Base-by-base conservation (phyloP, 2,113 vertebrate genomes). In the Mormoops blainvillei region DNA sequence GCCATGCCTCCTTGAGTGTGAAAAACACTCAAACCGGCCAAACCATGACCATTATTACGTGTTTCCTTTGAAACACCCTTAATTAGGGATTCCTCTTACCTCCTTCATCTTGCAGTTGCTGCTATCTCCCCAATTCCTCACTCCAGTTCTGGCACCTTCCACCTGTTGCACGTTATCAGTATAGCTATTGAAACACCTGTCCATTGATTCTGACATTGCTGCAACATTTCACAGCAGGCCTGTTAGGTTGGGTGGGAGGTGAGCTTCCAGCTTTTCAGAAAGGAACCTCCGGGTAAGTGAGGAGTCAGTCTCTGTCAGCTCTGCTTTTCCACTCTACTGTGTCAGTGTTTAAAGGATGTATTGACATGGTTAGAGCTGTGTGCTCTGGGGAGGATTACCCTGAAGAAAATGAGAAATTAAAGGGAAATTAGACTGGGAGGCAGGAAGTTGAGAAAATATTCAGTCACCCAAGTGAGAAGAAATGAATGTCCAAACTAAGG, bases 391-490 rank as follows among this genome's bases (percentile, higher is more conserved):
- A 61, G 33, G 31, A 88, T 43, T 61, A 19, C 13, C 43, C 63
- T 36, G 54, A 87, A 82, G 48, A 65, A 74, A 95, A 78, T 26
- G 41, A 12, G 10, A 43, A 65, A 33, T 70, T 43, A 68, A 87
- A 95, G 43, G 31, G 8, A 54, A 89, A 87, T 80, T 26, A 56
- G 52, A 31, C 33, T n/a, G 38, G 61, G 92, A 94, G 41, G 28
- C 26, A 68, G 54, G 77, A 91, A 94, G 84, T 89, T 92, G 87
- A 67, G 70, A 96, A 92, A 86, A 90, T 65, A 85, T 12, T 54
- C 33, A 56, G 36, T 73, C 76, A 73, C 48, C 28, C 52, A 95
- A 77, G 65, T 85, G 90, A 71, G 28, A 92, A 90, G 63, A 97
- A 61, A 84, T n/a, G n/a, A 97, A 83, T 31, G 19, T 70, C 80